Conservation (phyloP, 2,888 invertebrate species). For the Endomychus coccineus region DNA sequence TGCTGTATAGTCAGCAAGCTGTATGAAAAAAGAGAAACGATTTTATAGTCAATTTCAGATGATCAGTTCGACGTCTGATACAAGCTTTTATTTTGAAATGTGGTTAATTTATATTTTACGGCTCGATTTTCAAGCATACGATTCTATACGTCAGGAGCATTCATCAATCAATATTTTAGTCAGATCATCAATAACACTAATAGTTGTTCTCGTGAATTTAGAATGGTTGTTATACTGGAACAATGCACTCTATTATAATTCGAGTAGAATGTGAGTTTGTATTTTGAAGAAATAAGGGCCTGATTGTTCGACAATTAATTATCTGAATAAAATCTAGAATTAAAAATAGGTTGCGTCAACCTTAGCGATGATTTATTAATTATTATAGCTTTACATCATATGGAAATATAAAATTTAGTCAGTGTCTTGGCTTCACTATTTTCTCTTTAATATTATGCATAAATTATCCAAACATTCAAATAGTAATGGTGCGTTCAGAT, state of each 20-base stretch:
- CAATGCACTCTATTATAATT: constrained; percentile 40
- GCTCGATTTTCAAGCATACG: constrained; percentile 18
- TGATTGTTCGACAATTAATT: constrained; percentile 33
- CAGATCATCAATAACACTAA: constrained; percentile 44
- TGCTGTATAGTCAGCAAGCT: too few relatives aligned
- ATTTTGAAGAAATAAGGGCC: constrained; percentile 27
- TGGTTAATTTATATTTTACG: background rate
- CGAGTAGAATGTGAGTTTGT: constrained; percentile 28
- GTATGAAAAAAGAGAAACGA: too few relatives aligned
- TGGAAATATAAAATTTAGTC: too few relatives aligned
- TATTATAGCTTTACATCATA: too few relatives aligned
- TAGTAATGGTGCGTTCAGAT: too few relatives aligned
- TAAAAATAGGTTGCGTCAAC: constrained; percentile 27
- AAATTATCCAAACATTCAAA: too few relatives aligned
- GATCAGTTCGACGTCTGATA: too few relatives aligned
- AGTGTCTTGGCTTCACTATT: too few relatives aligned
- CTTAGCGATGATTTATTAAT: too few relatives aligned
- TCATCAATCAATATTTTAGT: constrained; percentile 42
- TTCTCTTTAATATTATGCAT: too few relatives aligned
- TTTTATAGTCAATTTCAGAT: too few relatives aligned
- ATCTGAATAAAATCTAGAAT: constrained; percentile 33
- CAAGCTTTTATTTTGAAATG: too few relatives aligned
- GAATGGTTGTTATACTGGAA: constrained; percentile 41
- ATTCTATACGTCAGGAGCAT: constrained; percentile 29
- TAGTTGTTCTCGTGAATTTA: constrained; percentile 40